These are phyloP conservation scores for Poecilia picta DNA, from an alignment of 2,797 vertebrate genomes.

Conservation along the genomic window DNA sequence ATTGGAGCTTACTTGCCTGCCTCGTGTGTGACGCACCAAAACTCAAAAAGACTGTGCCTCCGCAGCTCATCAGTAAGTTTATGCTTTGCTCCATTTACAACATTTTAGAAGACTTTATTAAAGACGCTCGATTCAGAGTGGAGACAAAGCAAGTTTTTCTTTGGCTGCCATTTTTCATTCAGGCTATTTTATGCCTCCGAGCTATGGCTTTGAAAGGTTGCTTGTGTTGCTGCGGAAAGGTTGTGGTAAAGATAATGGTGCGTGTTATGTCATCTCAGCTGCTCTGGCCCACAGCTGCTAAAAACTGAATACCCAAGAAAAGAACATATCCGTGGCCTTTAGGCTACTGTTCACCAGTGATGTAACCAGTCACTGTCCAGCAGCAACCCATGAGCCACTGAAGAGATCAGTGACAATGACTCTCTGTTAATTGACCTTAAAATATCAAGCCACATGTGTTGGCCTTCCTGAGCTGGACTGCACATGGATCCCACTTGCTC, in stretches of 20 bases:
- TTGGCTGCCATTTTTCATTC: slow-evolving; percentile 25
- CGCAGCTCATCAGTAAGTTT: slow-evolving; percentile 4
- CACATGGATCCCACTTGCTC: slow-evolving; percentile 29
- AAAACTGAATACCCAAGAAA: slow-evolving; percentile 69
- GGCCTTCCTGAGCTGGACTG: slow-evolving; percentile 46
- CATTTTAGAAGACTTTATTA: background rate
- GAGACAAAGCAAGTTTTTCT: slow-evolving; percentile 40
- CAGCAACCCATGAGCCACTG: slow-evolving; percentile 63
- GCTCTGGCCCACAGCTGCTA: slow-evolving; percentile 62
- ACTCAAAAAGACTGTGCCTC: slow-evolving; percentile 28
- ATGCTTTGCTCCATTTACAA: slow-evolving; percentile 17
- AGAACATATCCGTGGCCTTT: slow-evolving; percentile 58
- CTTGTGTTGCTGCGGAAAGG: slow-evolving; percentile 64
- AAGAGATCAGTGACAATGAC: slow-evolving; percentile 65
- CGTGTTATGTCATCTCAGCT: slow-evolving; percentile 74
- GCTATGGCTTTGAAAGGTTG: slow-evolving; percentile 66
- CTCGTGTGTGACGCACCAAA: slow-evolving; percentile 20
- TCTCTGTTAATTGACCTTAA: slow-evolving; percentile 79
- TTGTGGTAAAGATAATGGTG: slow-evolving; percentile 72
- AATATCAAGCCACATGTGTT: slow-evolving; percentile 72
- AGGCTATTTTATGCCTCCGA: slow-evolving; percentile 53
- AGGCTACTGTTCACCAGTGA: slow-evolving; percentile 56
- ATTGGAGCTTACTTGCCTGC: slow-evolving; percentile 22
- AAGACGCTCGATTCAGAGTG: slow-evolving; percentile 26
- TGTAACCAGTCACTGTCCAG: slow-evolving; percentile 67